These are phyloP conservation scores for Bos taurus DNA, from an alignment of 2,113 vertebrate species.

Conservation along the genomic window DNA sequence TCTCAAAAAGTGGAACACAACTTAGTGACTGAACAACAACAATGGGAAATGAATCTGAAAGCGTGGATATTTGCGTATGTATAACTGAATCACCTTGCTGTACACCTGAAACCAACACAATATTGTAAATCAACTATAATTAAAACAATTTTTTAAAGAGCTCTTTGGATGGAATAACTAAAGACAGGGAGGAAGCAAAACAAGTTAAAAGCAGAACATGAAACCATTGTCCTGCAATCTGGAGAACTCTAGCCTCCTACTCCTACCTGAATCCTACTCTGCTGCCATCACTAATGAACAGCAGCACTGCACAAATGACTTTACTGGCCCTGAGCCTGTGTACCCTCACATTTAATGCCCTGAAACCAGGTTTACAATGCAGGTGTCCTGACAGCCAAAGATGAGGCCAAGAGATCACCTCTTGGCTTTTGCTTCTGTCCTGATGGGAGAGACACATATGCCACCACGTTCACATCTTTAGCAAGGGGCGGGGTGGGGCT, in stretches of 20 bases:
- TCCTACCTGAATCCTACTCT: neutral
- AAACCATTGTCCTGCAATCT: too few relatives aligned
- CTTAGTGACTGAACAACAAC: neutral
- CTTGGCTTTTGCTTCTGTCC: neutral
- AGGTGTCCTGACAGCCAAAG: neutral
- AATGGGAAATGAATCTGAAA: neutral
- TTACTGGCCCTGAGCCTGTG: neutral
- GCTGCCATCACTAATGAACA: neutral
- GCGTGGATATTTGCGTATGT: neutral
- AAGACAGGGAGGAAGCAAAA: neutral
- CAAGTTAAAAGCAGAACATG: neutral
- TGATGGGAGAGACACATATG: neutral
- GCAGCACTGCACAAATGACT: too few relatives aligned
- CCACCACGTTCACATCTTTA: neutral
- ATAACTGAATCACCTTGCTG: neutral
- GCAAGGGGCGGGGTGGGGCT: neutral
- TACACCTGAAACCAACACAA: neutral
- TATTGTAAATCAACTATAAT: neutral
- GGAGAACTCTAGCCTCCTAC: neutral
- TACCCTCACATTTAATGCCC: neutral
- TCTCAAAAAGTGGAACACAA: neutral
- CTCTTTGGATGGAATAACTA: neutral
- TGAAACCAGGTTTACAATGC: neutral
- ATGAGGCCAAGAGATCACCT: neutral
- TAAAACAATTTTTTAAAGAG: neutral